phyloP scores from a whole-genome alignment of 2,888 invertebrate species.

The Lutraria lutraria region DNA sequence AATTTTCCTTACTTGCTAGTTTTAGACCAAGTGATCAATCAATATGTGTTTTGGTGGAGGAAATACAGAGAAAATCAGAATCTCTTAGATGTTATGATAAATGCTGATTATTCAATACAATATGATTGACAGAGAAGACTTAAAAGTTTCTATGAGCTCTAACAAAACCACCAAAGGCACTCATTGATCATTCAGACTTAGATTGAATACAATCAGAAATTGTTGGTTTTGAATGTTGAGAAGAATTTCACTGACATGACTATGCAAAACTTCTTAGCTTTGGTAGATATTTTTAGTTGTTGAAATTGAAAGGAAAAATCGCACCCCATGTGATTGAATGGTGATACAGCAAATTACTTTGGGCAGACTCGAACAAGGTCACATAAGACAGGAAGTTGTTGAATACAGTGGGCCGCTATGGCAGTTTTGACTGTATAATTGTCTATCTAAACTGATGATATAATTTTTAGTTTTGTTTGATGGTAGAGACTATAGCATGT shows the following conservation, averaged over 20 bases:
- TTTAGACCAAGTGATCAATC: constrained; percentile 13
- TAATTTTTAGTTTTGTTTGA: too few species aligned
- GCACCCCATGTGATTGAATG: not conserved
- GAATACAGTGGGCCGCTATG: too few species aligned
- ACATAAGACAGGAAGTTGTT: too few species aligned
- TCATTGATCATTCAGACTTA: not conserved
- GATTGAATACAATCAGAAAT: not conserved
- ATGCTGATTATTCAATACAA: not conserved
- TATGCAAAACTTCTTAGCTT: not conserved
- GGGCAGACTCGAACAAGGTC: too few species aligned
- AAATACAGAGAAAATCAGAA: not conserved
- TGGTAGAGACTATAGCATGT: too few species aligned
- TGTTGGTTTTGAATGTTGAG: not conserved
- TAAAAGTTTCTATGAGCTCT: not conserved
- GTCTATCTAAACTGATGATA: too few species aligned
- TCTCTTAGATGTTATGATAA: not conserved
- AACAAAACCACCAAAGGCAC: not conserved
- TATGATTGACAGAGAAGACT: not conserved
- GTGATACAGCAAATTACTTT: too few species aligned
- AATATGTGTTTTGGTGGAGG: not conserved
- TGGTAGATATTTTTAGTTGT: not conserved
- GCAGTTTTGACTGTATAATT: too few species aligned
- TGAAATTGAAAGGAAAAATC: not conserved
- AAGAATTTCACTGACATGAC: not conserved
- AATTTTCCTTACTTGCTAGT: not conserved